phyloP scores from a whole-genome alignment of 1,140 invertebrate species.

The Bombyx mandarina region DNA sequence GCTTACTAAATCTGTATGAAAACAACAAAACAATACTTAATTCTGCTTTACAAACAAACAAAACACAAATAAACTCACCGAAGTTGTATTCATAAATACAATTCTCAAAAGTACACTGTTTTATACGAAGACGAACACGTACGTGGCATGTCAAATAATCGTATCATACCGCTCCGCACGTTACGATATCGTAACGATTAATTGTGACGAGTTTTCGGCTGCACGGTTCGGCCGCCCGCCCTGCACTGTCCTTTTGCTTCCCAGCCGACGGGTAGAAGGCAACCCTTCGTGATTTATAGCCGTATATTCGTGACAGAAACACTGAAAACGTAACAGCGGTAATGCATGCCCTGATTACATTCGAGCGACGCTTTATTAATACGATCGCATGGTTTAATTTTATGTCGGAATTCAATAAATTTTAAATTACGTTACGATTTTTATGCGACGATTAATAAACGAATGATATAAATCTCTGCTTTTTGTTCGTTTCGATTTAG shows the following conservation, averaged over 20 bases:
- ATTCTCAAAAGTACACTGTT: neutral
- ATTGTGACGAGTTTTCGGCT: conserved; percentile 15
- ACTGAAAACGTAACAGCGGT: conserved; percentile 43
- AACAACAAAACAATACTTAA: too few relatives aligned
- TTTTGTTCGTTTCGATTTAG: neutral
- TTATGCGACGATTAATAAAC: neutral
- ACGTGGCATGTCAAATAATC: conserved; percentile 34
- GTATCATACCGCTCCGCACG: conserved; percentile 17
- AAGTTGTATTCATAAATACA: too few relatives aligned
- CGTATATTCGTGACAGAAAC: conserved; percentile 46
- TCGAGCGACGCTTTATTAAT: conserved; percentile 1
- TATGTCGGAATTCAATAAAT: too few relatives aligned
- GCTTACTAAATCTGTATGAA: too few relatives aligned
- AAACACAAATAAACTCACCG: too few relatives aligned
- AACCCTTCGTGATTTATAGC: conserved; percentile 50
- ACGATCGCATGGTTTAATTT: too few relatives aligned
- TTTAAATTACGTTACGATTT: too few relatives aligned
- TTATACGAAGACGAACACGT: conserved; percentile 18
- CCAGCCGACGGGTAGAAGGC: conserved; percentile 26
- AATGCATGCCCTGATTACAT: conserved; percentile 29
- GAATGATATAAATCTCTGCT: neutral
- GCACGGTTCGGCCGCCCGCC: conserved; percentile 33
- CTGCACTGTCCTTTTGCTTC: conserved; percentile 31
- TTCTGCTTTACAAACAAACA: too few relatives aligned
- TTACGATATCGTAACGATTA: conserved; percentile 19